Conservation (phyloP, 2,113 vertebrate genomes). For the Aptenodytes patagonicus region DNA sequence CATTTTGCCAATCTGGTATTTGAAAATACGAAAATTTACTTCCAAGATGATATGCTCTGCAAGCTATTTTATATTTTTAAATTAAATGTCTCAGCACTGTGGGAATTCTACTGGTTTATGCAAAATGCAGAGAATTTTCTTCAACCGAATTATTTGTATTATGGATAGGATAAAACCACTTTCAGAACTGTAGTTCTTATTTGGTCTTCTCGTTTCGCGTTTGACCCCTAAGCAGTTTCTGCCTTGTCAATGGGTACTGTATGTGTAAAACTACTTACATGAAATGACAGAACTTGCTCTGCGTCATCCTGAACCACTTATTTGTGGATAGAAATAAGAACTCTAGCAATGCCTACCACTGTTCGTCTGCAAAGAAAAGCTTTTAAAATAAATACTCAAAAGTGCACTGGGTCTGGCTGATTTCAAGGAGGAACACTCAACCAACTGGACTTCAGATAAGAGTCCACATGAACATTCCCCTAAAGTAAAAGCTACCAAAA, state of each 20-base stretch:
- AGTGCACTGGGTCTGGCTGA: background rate
- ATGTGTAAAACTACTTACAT: background rate
- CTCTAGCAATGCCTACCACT: background rate
- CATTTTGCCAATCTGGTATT: background rate
- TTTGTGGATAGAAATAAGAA: background rate
- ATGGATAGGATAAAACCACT: background rate
- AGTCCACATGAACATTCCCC: background rate
- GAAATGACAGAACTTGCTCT: background rate
- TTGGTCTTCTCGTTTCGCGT: background rate
- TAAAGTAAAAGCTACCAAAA: background rate
- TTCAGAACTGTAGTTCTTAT: background rate
- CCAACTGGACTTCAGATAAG: background rate
- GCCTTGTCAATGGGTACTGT: background rate
- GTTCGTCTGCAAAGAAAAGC: background rate
- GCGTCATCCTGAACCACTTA: background rate
- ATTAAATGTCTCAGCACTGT: background rate
- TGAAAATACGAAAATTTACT: background rate
- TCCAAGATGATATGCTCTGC: background rate
- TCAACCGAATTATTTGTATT: background rate
- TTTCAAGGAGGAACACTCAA: background rate
- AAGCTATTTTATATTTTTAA: background rate
- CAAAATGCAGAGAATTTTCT: background rate
- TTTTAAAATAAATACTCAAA: background rate
- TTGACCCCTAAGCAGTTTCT: background rate
- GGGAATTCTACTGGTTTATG: background rate